These are phyloP conservation scores for Brachyhypopomus occidentalis DNA, from an alignment of 2,113 vertebrate species.

Conservation along the genomic window DNA sequence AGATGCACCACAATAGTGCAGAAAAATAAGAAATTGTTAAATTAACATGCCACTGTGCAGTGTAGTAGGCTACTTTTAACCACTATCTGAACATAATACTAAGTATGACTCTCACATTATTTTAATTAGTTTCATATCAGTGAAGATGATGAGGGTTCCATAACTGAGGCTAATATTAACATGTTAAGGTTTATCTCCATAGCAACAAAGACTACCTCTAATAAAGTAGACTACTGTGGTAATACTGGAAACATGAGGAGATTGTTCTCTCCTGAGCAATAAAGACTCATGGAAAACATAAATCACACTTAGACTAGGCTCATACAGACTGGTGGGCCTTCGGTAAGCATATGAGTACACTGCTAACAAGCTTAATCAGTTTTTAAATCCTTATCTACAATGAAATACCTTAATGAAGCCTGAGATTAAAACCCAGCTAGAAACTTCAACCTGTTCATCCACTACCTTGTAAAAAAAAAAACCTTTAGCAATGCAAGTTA, in stretches of 20 bases:
- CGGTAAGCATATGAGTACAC: background rate
- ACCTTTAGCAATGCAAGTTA: background rate
- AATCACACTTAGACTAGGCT: background rate
- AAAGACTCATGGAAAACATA: slow-evolving; percentile 14
- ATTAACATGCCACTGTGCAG: no score
- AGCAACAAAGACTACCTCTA: slow-evolving; percentile 30
- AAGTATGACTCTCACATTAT: background rate
- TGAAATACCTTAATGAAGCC: background rate
- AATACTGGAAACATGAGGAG: background rate
- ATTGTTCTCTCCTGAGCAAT: background rate
- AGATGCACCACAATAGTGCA: no score
- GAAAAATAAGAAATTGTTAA: no score
- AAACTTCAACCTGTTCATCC: background rate
- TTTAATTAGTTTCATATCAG: background rate
- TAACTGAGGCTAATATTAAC: slow-evolving; percentile 10
- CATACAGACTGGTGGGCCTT: background rate
- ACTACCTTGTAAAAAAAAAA: background rate
- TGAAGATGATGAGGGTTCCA: background rate
- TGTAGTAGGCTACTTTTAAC: no score
- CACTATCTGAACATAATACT: background rate
- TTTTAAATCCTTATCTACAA: background rate
- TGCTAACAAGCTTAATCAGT: background rate
- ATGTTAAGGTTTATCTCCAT: slow-evolving; percentile 26
- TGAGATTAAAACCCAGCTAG: background rate
- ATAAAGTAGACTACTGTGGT: slow-evolving; percentile 10